Base-by-base conservation (phyloP, 1,140 invertebrate species). In the Drosophila melanica region DNA sequence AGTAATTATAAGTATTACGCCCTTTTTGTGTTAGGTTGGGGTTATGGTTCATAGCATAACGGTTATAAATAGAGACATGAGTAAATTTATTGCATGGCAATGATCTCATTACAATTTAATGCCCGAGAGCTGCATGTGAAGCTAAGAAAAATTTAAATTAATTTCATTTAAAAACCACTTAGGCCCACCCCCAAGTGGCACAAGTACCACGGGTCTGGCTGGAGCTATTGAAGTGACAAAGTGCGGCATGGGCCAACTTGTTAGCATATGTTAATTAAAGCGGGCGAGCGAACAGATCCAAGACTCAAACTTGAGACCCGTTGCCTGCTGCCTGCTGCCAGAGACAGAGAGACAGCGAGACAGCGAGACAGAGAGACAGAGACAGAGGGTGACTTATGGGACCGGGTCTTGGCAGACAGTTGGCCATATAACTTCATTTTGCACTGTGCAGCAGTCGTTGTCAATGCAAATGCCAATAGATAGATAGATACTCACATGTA, bases 181-280 rank as follows among this genome's bases (percentile, higher is more conserved):
- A 87, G 82, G 84, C 82, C 82, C 82, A 87, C 82, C 82, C 82
- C 82, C 82, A 87, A 81, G 72, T 70, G 70, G 79, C 58, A 75
- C 64, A 71, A 64, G 39, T 53, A 50, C 58, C 62, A 8, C 50
- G 23, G 33, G 30, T 39, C 54, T 42, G 44, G 45, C 54, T 53
- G 77, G 47, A 71, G 76, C 77, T 76, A 76, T 86, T 71, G 79
- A 87, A 82, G 82, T 87, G 82, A 89, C 82, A 87, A 87, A 89
- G 84, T 87, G 82, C 82, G 82, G 84, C 82, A 62, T 79, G 82
- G 63, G 79, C 79, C 82, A 87, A 87, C 82, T 87, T 87, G 84
- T 87, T 87, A 87, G 82, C 82, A 87, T 87, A 87, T 87, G 82
- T 87, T 87, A 87, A 87, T 87, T 87, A 87, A 87, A 87, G 81